Conservation (phyloP, 2,113 vertebrate genomes). For the Pangasianodon hypophthalmus region DNA sequence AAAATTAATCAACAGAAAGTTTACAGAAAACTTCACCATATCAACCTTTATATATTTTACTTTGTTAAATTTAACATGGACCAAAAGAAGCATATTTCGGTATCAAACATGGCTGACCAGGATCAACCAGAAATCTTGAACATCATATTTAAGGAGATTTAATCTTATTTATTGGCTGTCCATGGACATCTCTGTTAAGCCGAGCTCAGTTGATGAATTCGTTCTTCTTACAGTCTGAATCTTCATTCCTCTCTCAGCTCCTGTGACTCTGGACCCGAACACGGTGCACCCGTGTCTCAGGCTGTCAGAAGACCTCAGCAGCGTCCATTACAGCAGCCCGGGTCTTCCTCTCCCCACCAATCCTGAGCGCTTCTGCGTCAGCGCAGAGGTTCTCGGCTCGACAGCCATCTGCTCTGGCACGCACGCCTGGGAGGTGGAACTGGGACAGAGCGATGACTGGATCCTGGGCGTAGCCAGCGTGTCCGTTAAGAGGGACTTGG, state of each 20-base stretch:
- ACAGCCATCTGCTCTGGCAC: conserved; percentile 60
- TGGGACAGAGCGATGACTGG: conserved; percentile 73
- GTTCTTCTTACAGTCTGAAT: neutral
- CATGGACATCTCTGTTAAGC: neutral
- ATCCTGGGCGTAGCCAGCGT: conserved; percentile 71
- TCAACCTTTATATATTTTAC: neutral
- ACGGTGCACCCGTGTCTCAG: conserved; percentile 75
- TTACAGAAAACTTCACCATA: neutral
- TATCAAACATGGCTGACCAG: neutral
- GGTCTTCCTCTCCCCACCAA: conserved; percentile 65
- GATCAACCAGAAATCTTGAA: neutral
- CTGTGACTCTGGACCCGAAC: conserved; percentile 75
- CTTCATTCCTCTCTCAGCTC: conserved; percentile 61
- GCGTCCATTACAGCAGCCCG: conserved; percentile 63
- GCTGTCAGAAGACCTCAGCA: conserved; percentile 73
- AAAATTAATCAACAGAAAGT: too few species aligned
- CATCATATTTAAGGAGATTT: neutral
- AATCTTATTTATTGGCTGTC: neutral
- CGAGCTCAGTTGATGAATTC: neutral
- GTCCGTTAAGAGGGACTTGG: conserved; percentile 60
- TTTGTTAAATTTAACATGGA: neutral
- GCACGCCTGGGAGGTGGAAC: conserved; percentile 73
- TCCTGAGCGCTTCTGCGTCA: conserved; percentile 75
- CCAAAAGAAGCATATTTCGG: neutral
- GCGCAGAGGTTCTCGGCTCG: conserved; percentile 70